A percentile compares a stretch with the other conserved stretches of the same genome.
Conservation (phyloP, 2,888 invertebrate species). For the Autographa pulchrina region DNA sequence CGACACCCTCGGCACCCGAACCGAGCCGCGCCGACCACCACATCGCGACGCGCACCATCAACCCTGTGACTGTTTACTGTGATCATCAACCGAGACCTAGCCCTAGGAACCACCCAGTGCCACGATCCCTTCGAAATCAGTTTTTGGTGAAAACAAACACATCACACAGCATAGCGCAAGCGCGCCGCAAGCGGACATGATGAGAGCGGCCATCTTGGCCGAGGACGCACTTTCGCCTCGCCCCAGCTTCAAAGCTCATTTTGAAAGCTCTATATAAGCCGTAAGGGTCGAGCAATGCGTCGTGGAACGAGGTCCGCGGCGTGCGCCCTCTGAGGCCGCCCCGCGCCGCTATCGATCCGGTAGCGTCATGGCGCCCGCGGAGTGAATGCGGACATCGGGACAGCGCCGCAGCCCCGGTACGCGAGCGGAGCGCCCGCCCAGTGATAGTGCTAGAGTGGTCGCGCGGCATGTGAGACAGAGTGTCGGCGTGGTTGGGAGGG, state of each 20-base stretch:
- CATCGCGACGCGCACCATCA: slow-evolving; percentile 68
- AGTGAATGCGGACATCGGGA: slow-evolving; percentile 88
- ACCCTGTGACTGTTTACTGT: slow-evolving; percentile 71
- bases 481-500: slow-evolving; percentile 77
- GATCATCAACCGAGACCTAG: slow-evolving; percentile 54
- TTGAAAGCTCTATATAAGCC: slow-evolving; percentile 69
- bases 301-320: slow-evolving; percentile 75
- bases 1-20: slow-evolving; percentile 67
- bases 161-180: slow-evolving; percentile 84
- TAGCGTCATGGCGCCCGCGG: slow-evolving; percentile 85
- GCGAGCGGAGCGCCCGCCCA: slow-evolving; percentile 76
- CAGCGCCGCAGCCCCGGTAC: slow-evolving; percentile 80
- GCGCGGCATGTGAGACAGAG: slow-evolving; percentile 86
- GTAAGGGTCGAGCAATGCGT: slow-evolving; percentile 74
- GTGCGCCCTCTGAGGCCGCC: slow-evolving; percentile 83
- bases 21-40: slow-evolving; percentile 64
- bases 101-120: slow-evolving; percentile 63
- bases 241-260: slow-evolving; percentile 84
- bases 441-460: slow-evolving; percentile 81
- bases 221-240: slow-evolving; percentile 88
- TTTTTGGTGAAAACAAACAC: slow-evolving; percentile 86
- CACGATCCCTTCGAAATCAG: slow-evolving; percentile 62
- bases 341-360: slow-evolving; percentile 87
- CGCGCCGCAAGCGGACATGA: slow-evolving; percentile 84
- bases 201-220: slow-evolving; percentile 87